Conservation (phyloP, 53 echinoderm and acorn worm genomes). For the Paelopatides confundens region DNA sequence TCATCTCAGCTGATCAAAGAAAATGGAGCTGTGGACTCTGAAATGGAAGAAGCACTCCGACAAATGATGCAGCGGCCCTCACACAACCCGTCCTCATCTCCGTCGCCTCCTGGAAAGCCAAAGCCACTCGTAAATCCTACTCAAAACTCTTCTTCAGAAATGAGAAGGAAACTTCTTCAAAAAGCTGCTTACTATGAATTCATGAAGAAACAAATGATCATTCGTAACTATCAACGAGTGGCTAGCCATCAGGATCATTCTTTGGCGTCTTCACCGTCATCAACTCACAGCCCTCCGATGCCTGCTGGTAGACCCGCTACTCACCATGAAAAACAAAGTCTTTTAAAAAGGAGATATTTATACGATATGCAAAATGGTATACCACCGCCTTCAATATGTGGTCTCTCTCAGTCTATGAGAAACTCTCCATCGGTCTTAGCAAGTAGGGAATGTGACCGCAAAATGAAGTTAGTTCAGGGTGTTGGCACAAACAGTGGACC, state of each 20-base stretch:
- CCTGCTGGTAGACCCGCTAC: not conserved
- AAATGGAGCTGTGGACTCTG: slow-evolving; percentile 28
- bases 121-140: not conserved
- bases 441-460: not conserved
- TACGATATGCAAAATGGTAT: slow-evolving; percentile 15
- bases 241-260: not conserved
- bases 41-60: slow-evolving; percentile 35
- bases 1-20: slow-evolving; percentile 34
- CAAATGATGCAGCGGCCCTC: slow-evolving; percentile 23
- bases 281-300: slow-evolving; percentile 5
- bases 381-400: not conserved
- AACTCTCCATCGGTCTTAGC: not conserved
- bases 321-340: not conserved
- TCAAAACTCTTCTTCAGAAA: not conserved
- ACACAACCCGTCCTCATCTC: not conserved
- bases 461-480: not conserved
- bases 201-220: not conserved
- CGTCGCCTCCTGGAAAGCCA: not conserved
- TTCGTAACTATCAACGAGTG: not conserved
- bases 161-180: not conserved
- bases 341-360: not conserved
- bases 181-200: not conserved
- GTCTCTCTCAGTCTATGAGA: not conserved
- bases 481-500: slow-evolving; percentile 19
- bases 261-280: not conserved